Evolutionary conservation across 37 sponge, comb jelly and placozoan genomes (phyloP), one percentile per base, ranked within the genome.

Genomic region (Bolinopsis microptera): DNA sequence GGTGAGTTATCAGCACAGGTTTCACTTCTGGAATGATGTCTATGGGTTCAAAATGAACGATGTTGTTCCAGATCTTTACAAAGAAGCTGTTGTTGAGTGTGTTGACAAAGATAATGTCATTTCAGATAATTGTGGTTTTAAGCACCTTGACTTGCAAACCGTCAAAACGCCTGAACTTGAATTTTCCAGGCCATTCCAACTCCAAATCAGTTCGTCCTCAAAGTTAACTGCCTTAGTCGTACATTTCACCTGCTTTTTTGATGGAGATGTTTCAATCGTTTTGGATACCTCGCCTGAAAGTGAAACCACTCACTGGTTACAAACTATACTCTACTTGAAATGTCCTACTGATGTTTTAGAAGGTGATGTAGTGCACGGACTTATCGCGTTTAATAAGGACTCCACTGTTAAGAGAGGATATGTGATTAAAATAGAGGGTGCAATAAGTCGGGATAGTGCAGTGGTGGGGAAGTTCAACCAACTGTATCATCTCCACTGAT

Each of bases 41-140:
- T 86, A 86, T 25, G 90, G 35, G 26, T 86, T 86, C 24, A 48
- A 86, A 39, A 86, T 86, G 90, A 41, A 28, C 26, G 41, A 41
- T 39, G 61, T 86, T 39, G 26, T 41, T 24, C 61, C 90, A 41
- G 90, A 86, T 26, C 41, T 86, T 24, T 39, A 25, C 48, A 41
- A 41, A 34, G 90, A 39, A 13, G 90, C 90, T 2, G 32, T 38
- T 8, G 35, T 86, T 3, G 28, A 86, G 36, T 36, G 36, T 33
- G 90, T 86, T 40, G 61, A 86, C 23, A 2, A 35, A 16, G 39
- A 40, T 22, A 2, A 39, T 26, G 90, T 86, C 1, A 34, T 86
- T 5, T 86, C 90, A 0, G 36, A 5, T 26, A 30, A 23, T 40
- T 86, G 41, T 86, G 90, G 90, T 27, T 86, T 86, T 48, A 86